Percentiles rank a stretch among this genome's conserved stretches.
These are phyloP conservation scores for Hydractinia symbiolongicarpus DNA, from an alignment of 30 jellyfish, hydroid and myxozoan genomes.

Conservation along the genomic window DNA sequence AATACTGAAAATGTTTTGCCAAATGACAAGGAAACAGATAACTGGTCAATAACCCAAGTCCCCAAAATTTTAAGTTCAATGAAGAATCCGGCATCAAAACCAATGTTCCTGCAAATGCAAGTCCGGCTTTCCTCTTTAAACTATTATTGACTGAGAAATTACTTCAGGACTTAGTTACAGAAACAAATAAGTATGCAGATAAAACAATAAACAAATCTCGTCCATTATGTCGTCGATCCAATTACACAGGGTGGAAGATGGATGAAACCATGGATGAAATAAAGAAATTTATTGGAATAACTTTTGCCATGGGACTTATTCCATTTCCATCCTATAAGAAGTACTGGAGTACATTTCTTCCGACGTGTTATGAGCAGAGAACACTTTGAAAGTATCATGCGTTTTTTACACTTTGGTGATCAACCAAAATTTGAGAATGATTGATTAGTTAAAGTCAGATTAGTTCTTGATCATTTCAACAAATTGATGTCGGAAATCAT, in stretches of 20 bases:
- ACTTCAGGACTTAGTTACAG: not conserved
- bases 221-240: no score
- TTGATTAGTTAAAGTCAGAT: not conserved
- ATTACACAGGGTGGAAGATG: no score
- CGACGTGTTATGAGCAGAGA: no score
- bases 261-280: no score
- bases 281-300: no score
- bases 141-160: not conserved
- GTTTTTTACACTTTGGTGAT: no score
- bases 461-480: not conserved
- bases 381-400: no score
- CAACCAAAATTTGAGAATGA: not conserved
- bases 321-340: no score
- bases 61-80: not conserved
- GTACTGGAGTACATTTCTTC: no score
- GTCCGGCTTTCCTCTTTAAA: not conserved
- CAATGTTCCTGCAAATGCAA: not conserved
- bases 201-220: not conserved
- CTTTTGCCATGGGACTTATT: no score
- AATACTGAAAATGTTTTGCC: no score
- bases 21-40: not conserved
- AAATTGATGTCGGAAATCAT: not conserved
- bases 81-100: not conserved
- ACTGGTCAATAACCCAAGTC: not conserved
- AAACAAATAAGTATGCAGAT: not conserved